Percentiles rank a stretch among this genome's conserved stretches.
These are phyloP conservation scores for Laothoe populi DNA, from an alignment of 2,888 invertebrate species.

Conservation along the genomic window DNA sequence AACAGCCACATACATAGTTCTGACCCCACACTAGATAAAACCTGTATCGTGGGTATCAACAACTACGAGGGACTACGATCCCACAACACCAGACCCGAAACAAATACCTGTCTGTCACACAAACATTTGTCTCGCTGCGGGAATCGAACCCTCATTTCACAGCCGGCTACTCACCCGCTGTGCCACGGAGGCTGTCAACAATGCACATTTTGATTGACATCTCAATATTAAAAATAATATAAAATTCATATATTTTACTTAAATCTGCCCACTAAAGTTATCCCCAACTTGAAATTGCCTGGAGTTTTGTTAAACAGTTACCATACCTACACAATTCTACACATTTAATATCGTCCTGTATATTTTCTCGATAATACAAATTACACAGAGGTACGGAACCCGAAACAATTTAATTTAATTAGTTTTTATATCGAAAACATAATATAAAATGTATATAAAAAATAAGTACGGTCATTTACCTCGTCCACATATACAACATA, in stretches of 20 bases:
- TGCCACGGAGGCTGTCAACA: too few species aligned
- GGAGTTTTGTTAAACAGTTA: neutral
- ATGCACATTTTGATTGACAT: too few species aligned
- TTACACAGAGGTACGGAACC: neutral
- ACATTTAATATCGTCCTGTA: neutral
- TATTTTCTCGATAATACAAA: neutral
- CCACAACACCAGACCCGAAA: too few species aligned
- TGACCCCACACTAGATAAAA: too few species aligned
- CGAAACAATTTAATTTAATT: constrained; percentile 10
- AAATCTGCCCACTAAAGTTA: neutral
- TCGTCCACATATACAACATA: neutral
- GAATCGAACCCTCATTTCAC: too few species aligned
- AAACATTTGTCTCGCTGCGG: too few species aligned
- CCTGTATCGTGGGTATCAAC: too few species aligned
- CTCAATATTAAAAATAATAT: too few species aligned
- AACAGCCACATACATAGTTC: too few species aligned
- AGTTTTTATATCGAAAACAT: neutral
- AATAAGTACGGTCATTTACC: constrained; percentile 20
- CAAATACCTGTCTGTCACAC: too few species aligned
- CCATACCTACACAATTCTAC: neutral
- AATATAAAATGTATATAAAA: constrained; percentile 14
- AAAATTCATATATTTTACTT: neutral
- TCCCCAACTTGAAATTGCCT: neutral
- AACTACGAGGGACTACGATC: too few species aligned
- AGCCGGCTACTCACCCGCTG: too few species aligned